Base-by-base conservation (phyloP, 2,888 invertebrate species). In the Plebejus argus region DNA sequence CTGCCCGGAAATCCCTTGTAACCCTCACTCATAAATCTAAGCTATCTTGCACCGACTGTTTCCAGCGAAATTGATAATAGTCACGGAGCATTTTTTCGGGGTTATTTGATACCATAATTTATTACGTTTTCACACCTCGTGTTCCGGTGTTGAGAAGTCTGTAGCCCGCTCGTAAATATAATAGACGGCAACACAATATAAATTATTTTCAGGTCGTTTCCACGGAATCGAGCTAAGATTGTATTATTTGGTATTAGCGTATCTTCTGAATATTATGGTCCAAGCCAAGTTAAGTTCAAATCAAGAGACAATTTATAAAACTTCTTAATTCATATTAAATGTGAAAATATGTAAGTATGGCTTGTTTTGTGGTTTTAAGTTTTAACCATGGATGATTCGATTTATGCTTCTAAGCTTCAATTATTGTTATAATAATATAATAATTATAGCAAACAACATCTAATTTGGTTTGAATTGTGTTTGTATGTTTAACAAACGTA, bases 21-120 rank as follows among this genome's bases (percentile, higher is more conserved):
- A 71, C 71, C 71, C 71, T 71, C 35, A 71, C 71, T 71, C 71
- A 71, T 71, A 71, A 71, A 71, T 71, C 71, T 71, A 39, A 71
- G 71, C 71, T 71, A 71, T 71, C 71, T 71, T 39, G 39, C 39
- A 20, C 39, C 23, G 39, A 39, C 35, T 71, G 39, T 71, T 70
- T 35, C 71, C 71, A 71, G 71, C 39, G 39, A 39, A 71, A 71
- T 71, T 71, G 71, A 71, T 71, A 71, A 71, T 71, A 39, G 71
- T 71, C 71, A 71, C 39, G 71, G 39, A 39, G n/a, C 4, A n/a
- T 71, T 71, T 71, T 71, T 39, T 71, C 71, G 71, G 71, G 39
- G n/a, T 39, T 71, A 28, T 28, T 66, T 66, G 66, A 66, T 66
- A 28, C 66, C 28, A 66, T 66, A 28, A 66, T 66, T 66, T 66